These are phyloP conservation scores for Synergus umbraculus DNA, from an alignment of 2,888 invertebrate species.

Conservation along the genomic window DNA sequence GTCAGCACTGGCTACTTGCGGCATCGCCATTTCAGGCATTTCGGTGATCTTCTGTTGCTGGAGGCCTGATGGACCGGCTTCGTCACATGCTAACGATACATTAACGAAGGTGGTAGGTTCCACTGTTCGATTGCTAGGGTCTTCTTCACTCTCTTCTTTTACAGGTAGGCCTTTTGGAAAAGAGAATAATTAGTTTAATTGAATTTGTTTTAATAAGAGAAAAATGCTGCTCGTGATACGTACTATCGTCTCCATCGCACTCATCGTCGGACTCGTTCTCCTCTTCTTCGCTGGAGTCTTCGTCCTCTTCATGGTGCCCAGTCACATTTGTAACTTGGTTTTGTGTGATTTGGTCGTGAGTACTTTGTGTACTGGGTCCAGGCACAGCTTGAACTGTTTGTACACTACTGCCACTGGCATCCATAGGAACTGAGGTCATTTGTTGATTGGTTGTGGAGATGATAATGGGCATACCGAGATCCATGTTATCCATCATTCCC, in stretches of 20 bases:
- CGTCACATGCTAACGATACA: constrained; percentile 74
- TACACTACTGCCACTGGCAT: constrained; percentile 66
- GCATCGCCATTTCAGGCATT: constrained; percentile 71
- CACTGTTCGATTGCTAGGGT: constrained; percentile 67
- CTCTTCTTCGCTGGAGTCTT: constrained; percentile 72
- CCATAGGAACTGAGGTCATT: constrained; percentile 75
- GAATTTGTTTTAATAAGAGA: neutral
- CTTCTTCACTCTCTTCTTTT: constrained; percentile 75
- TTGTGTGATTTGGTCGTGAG: constrained; percentile 69
- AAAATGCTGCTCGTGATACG: neutral
- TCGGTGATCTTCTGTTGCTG: constrained; percentile 74
- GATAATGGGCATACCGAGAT: constrained; percentile 71
- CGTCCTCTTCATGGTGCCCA: constrained; percentile 68
- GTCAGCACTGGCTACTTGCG: constrained; percentile 66
- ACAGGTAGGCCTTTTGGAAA: constrained; percentile 69
- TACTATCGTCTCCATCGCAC: constrained; percentile 73
- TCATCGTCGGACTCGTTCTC: constrained; percentile 73
- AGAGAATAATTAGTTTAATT: neutral
- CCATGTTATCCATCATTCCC: constrained; percentile 73
- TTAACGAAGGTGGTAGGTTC: constrained; percentile 75
- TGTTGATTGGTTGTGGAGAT: constrained; percentile 68
- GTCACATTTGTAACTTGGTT: constrained; percentile 62
- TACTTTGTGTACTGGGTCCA: constrained; percentile 70
- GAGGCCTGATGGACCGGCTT: constrained; percentile 76
- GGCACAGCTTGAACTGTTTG: constrained; percentile 72